Percentiles rank a stretch among this genome's conserved stretches.
Conservation (phyloP, 1,140 invertebrate genomes). For the Piezodorus guildinii region DNA sequence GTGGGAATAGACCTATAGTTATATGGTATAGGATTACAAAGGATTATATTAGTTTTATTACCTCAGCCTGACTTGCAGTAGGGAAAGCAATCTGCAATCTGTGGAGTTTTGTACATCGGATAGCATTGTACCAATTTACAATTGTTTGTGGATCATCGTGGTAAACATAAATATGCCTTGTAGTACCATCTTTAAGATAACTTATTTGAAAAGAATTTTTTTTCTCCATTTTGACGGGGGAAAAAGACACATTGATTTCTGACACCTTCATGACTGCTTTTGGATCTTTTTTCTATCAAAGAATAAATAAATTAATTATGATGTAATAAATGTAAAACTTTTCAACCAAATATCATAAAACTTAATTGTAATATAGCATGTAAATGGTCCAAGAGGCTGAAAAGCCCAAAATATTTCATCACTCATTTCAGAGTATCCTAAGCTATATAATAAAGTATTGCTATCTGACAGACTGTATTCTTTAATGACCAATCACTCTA, state of each 20-base stretch:
- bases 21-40: too few relatives aligned
- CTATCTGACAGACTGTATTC: too few relatives aligned
- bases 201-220: slow-evolving; percentile 70
- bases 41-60: slow-evolving; percentile 26
- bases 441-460: too few relatives aligned
- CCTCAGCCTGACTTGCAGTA: slow-evolving; percentile 59
- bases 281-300: slow-evolving; percentile 48
- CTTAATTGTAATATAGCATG: too few relatives aligned
- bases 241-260: slow-evolving; percentile 74
- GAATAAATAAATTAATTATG: background rate
- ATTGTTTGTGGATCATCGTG: slow-evolving; percentile 74
- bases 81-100: slow-evolving; percentile 74
- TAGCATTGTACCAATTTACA: slow-evolving; percentile 80
- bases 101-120: slow-evolving; percentile 73
- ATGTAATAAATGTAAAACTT: too few relatives aligned
- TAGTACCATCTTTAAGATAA: slow-evolving; percentile 68
- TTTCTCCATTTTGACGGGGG: slow-evolving; percentile 69
- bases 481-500: too few relatives aligned
- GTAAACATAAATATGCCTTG: slow-evolving; percentile 76
- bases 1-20: too few relatives aligned
- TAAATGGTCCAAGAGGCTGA: too few relatives aligned
- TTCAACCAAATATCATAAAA: too few relatives aligned
- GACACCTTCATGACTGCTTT: slow-evolving; percentile 72
- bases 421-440: too few relatives aligned
- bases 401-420: too few relatives aligned